Base-by-base conservation (phyloP, 1,140 invertebrate genomes). In the Drosophila triauraria region DNA sequence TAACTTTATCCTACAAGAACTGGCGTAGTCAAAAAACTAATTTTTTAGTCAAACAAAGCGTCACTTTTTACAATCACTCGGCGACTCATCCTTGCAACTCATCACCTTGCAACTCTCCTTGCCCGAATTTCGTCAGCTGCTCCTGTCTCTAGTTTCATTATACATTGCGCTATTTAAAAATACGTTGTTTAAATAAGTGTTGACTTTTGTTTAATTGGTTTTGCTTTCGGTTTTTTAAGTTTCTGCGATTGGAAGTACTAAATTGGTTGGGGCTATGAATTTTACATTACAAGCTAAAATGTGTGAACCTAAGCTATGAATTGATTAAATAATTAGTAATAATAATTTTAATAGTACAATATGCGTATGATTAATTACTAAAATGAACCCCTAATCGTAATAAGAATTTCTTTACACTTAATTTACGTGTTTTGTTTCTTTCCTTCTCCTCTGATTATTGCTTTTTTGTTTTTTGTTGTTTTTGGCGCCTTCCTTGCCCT, bases 311-410 rank as follows among this genome's bases (percentile, higher is more conserved):
- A 83, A 40, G 65, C 81, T 83, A 85, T 48, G 82, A 75, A 72
- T 78, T 40, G 65, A 72, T 88, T 88, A 84, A 88, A 88, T 88
- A 88, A 80, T 88, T 88, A 88, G 77, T 77, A 88, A 90, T 88
- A 87, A 79, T 86, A 70, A 77, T 88, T 70, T 71, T 78, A 85
- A 90, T 90, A 72, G 63, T 88, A 88, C 65, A 91, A 75, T 91
- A 90, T 79, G 61, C 59, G 68, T 90, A 90, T 70, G 59, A 82
- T 71, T 90, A 86, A 61, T 82, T 74, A 68, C 77, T 74, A 59
- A 80, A 76, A 86, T 82, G 63, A 90, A 91, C 71, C 63, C 64
- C 67, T 91, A 85, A 43, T 54, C 58, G 78, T 91, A 80, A 78
- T 91, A 65, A 82, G 75, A 78, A 74, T 90, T 72, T 69, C 43